Base-by-base conservation (phyloP, 2,797 vertebrate species). In the Hephaestus fuliginosus region DNA sequence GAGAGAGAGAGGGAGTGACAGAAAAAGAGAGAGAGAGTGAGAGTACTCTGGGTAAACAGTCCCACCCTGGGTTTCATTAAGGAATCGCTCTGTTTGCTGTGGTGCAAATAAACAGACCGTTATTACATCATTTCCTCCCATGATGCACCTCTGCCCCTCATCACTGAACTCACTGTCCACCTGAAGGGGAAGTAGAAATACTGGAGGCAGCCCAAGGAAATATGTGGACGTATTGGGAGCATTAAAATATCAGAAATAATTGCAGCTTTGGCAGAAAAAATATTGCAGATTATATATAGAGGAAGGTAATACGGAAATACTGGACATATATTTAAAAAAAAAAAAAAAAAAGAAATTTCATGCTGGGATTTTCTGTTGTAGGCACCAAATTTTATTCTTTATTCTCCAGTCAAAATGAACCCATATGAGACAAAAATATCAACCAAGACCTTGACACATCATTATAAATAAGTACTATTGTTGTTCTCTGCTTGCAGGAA, bases 51-150 rank as follows among this genome's bases (percentile, higher is more conserved):
- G 73, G 88, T 90, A 94, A 94, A 95, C 93, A 93, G 89, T 86
- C 86, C 92, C 90, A 74, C 92, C 93, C 93, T 89, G 90, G 76
- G 70, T 94, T 94, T 94, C 86, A 92, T 91, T 91, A 91, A 88
- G 83, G 90, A 86, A 86, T 79, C 41, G 67, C 92, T 90, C 82
- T 58, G 87, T 91, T 92, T 91, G 84, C 80, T 89, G 88, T 74
- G 33, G 28, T 20, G 70, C 68, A 87, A 80, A 91, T 81, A 90
- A 88, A 88, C 70, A 88, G 62, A 41, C 58, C 30, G 58, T 65
- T 15, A 51, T 84, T 66, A 82, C 76, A 76, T 86, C 55, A 88
- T 78, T 89, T 92, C 91, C 88, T 88, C 80, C 88, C 74, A 74
- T 66, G 55, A 74, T 71, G 66, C 83, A 65, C 56, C 76, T 72